Conservation (phyloP, 2,113 vertebrate genomes). For the Actenoides hombroni region DNA sequence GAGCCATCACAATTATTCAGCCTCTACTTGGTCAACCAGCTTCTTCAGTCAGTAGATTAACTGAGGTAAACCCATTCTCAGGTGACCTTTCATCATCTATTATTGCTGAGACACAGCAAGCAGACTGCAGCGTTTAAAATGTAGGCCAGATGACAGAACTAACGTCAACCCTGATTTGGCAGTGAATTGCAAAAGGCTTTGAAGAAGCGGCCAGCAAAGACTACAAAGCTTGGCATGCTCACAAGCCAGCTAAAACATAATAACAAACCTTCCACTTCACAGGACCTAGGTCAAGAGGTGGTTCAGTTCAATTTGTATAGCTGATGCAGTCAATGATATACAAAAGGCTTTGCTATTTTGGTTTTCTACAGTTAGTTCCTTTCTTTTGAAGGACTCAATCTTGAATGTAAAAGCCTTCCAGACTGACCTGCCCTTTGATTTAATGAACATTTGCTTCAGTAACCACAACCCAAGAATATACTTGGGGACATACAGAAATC, state of each 20-base stretch:
- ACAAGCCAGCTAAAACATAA: not conserved
- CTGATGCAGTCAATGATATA: not conserved
- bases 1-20: rapidly evolving
- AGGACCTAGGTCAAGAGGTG: not conserved
- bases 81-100: not conserved
- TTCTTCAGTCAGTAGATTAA: not conserved
- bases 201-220: conserved; percentile 23
- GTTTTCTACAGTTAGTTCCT: not conserved
- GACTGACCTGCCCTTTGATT: not conserved
- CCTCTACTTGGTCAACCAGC: not conserved
- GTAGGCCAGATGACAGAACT: not conserved
- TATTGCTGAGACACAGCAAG: not conserved
- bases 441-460: not conserved
- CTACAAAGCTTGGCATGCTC: not conserved
- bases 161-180: not conserved
- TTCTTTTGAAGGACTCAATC: not conserved
- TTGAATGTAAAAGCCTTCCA: not conserved
- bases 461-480: not conserved
- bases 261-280: not conserved
- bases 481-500: not conserved
- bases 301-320: not conserved
- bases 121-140: not conserved
- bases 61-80: not conserved
- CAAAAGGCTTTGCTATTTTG: not conserved
- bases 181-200: not conserved